phyloP scores from a whole-genome alignment of 2,797 vertebrate species.

The Chiloscyllium punctatum region DNA sequence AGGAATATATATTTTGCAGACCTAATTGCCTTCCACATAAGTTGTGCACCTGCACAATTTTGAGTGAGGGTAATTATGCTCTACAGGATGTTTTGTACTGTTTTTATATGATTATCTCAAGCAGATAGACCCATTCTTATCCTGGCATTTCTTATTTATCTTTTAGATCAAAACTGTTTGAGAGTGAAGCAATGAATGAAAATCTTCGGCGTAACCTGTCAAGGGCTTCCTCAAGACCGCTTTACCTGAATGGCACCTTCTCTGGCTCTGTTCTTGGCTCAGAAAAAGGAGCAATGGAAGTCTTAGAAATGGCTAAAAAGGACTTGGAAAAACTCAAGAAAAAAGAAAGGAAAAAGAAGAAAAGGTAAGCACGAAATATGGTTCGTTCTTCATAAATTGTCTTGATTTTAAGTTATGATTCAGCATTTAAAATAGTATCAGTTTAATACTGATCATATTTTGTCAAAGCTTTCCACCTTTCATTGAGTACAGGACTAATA shows the following conservation, averaged over 20 bases:
- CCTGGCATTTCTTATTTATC: not conserved
- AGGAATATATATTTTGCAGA: not conserved
- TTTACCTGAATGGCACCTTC: constrained; percentile 68
- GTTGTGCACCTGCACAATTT: not conserved
- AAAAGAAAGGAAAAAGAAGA: constrained; percentile 92
- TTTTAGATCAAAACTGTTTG: constrained; percentile 81
- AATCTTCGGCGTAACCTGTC: constrained; percentile 82
- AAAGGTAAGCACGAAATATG: constrained; percentile 62
- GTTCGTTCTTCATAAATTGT: not conserved
- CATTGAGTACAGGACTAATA: no score
- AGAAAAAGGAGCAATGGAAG: constrained; percentile 82
- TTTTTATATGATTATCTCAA: not conserved
- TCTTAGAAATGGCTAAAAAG: constrained; percentile 91
- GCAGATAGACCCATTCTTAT: not conserved
- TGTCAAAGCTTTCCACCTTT: no score
- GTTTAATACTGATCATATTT: not conserved
- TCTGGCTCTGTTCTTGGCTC: constrained; percentile 64
- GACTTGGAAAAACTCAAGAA: constrained; percentile 89
- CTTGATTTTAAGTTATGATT: not conserved
- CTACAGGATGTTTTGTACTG: not conserved
- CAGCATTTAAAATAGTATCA: not conserved
- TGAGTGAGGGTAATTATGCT: not conserved
- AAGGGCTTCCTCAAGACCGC: constrained; percentile 72
- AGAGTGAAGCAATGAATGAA: constrained; percentile 89
- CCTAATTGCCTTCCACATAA: not conserved